Base-by-base conservation (phyloP, 2,888 invertebrate species). In the Cheilosia variabilis region DNA sequence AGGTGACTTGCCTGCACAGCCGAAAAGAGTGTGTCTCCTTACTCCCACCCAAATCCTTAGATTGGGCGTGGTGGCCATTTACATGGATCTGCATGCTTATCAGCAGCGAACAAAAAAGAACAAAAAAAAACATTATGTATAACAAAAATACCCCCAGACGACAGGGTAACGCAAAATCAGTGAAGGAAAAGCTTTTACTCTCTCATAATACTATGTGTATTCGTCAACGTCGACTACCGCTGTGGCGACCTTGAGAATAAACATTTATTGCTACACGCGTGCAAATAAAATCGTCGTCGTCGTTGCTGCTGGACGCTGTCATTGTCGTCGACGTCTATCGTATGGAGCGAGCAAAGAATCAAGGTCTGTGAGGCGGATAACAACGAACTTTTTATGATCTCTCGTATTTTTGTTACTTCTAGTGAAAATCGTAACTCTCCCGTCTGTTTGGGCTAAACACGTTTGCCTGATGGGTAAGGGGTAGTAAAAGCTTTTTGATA, bases 261-360 rank as follows among this genome's bases (percentile, higher is more conserved):
- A 88, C 90, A 89, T 90, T 90, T 91, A 91, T 90, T 88, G 90
- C 90, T 91, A 89, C 90, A 91, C 90, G 90, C 91, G 91, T 89
- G 88, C 89, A 88, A 89, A 90, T 88, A 89, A 88, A 72, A 84
- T 19, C 71, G 24, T 82, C 57, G 69, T 47, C 83, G 62, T 69
- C 66, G 77, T 45, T 62, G 62, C 60, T 52, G 55, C 73, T 78
- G 78, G 47, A 72, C 10, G 22, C 34, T 62, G 45, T 53, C 41
- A 50, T 17, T 77, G 58, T 19, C 31, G 24, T 37, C 69, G 19
- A 34, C 22, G 41, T 60, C 45, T 58, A 69, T 31, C 41, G 43
- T 47, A 10, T 27, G 19, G 13, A 41, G 19, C 24, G 9, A 4
- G 13, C 37, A 37, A 37, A 19, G 47, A 34, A 43, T 47, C 52